These are phyloP conservation scores for Ridgeia piscesae DNA, from an alignment of 1,140 invertebrate genomes.

Conservation along the genomic window DNA sequence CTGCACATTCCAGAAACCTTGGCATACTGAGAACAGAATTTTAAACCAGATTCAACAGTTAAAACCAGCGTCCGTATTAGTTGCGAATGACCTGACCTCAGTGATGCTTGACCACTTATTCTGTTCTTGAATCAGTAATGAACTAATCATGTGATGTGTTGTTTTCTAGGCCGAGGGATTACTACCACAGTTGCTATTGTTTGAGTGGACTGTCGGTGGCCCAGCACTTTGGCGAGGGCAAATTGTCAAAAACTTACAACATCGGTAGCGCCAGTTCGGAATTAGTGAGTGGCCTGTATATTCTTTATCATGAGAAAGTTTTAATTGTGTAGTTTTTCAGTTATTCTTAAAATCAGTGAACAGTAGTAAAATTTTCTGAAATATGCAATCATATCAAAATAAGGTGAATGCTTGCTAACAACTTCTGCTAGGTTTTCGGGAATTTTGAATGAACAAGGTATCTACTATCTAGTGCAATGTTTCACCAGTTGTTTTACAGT, in stretches of 20 bases:
- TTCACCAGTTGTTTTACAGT: background rate
- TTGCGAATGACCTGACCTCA: background rate
- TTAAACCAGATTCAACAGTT: no score
- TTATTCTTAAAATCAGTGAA: no score
- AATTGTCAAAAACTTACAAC: conserved; percentile 59
- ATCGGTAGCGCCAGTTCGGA: conserved; percentile 67
- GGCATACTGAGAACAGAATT: no score
- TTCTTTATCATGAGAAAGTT: no score
- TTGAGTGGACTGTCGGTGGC: conserved; percentile 92
- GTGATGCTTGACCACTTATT: background rate
- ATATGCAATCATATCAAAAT: no score
- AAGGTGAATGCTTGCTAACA: no score
- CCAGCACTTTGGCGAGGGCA: conserved; percentile 74
- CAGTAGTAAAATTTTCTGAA: no score
- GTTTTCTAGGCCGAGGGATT: conserved; percentile 73
- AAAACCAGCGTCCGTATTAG: no score
- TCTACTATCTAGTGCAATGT: background rate
- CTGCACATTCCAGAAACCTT: no score
- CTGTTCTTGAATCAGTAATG: background rate
- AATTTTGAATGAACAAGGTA: no score
- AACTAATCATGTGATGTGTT: background rate
- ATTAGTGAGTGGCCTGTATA: conserved; percentile 60
- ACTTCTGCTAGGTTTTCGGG: no score
- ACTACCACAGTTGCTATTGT: conserved; percentile 96
- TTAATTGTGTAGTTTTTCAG: no score